phyloP scores from a whole-genome alignment of 2,113 vertebrate genomes.

The Mobula birostris region DNA sequence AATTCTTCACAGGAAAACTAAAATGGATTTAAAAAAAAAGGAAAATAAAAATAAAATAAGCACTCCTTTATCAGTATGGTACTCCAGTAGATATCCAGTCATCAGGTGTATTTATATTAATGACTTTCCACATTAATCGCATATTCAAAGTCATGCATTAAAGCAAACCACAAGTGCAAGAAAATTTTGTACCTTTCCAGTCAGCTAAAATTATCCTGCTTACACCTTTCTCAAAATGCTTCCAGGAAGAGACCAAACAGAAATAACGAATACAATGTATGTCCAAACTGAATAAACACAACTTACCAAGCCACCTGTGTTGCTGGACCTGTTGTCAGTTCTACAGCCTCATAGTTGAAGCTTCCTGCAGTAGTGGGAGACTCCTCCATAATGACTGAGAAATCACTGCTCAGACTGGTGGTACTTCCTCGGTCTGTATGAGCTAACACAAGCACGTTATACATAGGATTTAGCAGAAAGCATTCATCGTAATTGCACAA shows the following conservation, averaged over 20 bases:
- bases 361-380: conserved; percentile 65
- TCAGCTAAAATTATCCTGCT: not conserved
- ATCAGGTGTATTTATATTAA: not conserved
- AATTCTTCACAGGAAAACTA: not conserved
- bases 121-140: too few relatives aligned
- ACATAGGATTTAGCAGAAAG: not conserved
- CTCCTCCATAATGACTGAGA: conserved; percentile 85
- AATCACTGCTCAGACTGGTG: conserved; percentile 90
- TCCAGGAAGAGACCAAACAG: not conserved
- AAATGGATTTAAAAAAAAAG: not conserved
- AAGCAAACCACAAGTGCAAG: not conserved
- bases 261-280: not conserved
- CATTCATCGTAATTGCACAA: not conserved
- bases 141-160: not conserved
- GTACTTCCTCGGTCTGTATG: conserved; percentile 81
- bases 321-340: conserved; percentile 66
- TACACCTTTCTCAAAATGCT: not conserved
- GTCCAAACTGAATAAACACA: too few relatives aligned
- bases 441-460: conserved; percentile 55
- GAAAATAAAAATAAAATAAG: not conserved
- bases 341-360: conserved; percentile 69
- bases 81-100: too few relatives aligned
- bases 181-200: not conserved
- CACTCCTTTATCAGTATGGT: not conserved
- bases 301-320: conserved; percentile 75